Percentiles rank a stretch among this genome's conserved stretches.
phyloP scores from a whole-genome alignment of 2,113 vertebrate species.

The Clupea harengus region DNA sequence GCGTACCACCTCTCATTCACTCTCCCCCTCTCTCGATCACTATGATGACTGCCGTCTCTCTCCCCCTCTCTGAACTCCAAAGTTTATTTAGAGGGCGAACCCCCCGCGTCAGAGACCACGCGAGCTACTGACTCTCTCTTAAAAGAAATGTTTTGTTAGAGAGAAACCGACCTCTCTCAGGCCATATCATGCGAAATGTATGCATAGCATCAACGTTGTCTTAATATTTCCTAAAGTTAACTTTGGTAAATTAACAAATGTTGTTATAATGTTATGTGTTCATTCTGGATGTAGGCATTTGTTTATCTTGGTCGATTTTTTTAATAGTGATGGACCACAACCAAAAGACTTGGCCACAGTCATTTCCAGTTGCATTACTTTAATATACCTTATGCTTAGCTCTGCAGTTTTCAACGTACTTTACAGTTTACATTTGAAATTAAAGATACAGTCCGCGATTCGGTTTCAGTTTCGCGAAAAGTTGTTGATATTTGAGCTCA shows the following conservation, averaged over 20 bases:
- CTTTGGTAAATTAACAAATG: background rate
- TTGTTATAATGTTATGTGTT: background rate
- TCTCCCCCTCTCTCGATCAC: conserved; percentile 45
- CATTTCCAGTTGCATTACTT: too few species aligned
- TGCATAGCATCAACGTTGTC: background rate
- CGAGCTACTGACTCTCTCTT: conserved; percentile 21
- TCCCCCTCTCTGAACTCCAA: conserved; percentile 64
- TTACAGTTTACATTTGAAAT: too few species aligned
- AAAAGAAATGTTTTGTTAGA: conserved; percentile 17
- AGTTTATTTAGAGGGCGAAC: conserved; percentile 79
- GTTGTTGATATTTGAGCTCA: too few species aligned
- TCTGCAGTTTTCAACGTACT: too few species aligned
- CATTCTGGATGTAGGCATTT: too few species aligned
- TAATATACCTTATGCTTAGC: too few species aligned
- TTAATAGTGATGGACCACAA: too few species aligned
- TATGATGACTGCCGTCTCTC: conserved; percentile 69
- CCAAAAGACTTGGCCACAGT: too few species aligned
- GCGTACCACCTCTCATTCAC: conserved; percentile 30
- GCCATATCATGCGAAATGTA: background rate
- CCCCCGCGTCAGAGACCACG: conserved; percentile 63
- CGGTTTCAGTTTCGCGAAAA: too few species aligned
- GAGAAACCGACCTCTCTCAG: conserved; percentile 14
- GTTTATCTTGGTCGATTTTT: too few species aligned
- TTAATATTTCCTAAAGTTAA: background rate
- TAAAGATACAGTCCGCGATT: too few species aligned